phyloP scores from a whole-genome alignment of 2,888 invertebrate genomes.

The Ornithoptera alexandrae region DNA sequence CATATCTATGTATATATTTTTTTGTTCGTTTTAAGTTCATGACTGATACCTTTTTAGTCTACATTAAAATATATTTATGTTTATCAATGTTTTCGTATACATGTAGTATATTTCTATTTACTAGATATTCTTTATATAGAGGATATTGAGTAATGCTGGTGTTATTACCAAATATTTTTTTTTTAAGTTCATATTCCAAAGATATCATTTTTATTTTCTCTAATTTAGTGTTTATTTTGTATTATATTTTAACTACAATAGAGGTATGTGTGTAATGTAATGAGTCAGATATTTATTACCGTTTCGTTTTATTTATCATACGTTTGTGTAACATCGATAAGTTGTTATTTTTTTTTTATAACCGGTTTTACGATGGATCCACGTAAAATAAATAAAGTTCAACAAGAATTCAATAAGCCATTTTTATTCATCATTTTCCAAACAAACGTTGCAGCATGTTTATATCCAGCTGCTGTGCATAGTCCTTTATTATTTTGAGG shows the following conservation, averaged over 20 bases:
- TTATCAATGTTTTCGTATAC: conserved; percentile 33
- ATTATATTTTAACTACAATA: conserved; percentile 36
- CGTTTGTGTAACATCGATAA: conserved; percentile 30
- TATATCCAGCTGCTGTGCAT: too few relatives aligned
- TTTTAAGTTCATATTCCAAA: conserved; percentile 67
- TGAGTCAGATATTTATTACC: conserved; percentile 61
- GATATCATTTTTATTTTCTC: conserved; percentile 49
- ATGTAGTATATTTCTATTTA: conserved; percentile 38
- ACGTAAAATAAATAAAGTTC: conserved; percentile 52
- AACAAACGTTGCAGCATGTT: background rate
- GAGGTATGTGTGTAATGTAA: conserved; percentile 51
- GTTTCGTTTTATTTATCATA: conserved; percentile 42
- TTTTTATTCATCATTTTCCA: background rate
- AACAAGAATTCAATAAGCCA: conserved; percentile 8
- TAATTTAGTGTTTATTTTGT: conserved; percentile 47
- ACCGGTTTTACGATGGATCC: conserved; percentile 59
- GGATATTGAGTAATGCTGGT: conserved; percentile 34
- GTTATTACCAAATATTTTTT: conserved; percentile 50
- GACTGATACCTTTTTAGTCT: conserved; percentile 48
- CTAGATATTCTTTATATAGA: conserved; percentile 33
- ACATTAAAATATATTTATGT: conserved; percentile 20
- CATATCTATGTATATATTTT: conserved; percentile 33
- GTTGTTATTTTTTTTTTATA: conserved; percentile 31
- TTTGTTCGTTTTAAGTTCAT: conserved; percentile 40
- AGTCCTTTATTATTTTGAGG: too few relatives aligned